Conservation (phyloP, 1,140 invertebrate genomes). For the Contarinia nasturtii region DNA sequence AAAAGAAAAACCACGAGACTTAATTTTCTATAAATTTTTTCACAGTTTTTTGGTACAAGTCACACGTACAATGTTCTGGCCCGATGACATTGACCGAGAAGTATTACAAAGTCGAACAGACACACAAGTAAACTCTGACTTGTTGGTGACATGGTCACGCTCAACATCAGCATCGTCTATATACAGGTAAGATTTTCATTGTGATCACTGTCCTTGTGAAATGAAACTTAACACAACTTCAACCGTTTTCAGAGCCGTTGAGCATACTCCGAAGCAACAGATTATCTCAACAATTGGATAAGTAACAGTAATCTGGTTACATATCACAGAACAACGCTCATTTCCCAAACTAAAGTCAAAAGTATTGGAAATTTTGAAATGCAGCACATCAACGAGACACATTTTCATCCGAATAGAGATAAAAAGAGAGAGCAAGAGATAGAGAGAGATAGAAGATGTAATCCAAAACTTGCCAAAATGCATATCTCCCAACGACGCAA, state of each 20-base stretch:
- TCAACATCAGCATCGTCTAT: conserved; percentile 41
- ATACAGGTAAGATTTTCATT: conserved; percentile 30
- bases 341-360: too few relatives aligned
- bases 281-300: conserved; percentile 23
- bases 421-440: too few relatives aligned
- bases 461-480: too few relatives aligned
- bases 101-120: conserved; percentile 26
- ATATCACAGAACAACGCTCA: too few relatives aligned
- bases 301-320: background rate
- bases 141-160: conserved; percentile 42
- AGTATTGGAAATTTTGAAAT: too few relatives aligned
- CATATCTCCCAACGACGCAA: too few relatives aligned
- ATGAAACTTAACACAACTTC: background rate
- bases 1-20: too few relatives aligned
- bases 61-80: conserved; percentile 27
- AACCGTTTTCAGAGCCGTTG: conserved; percentile 22
- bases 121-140: conserved; percentile 33
- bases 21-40: too few relatives aligned
- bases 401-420: too few relatives aligned
- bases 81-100: conserved; percentile 32
- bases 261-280: conserved; percentile 31
- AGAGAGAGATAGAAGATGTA: too few relatives aligned
- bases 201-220: background rate
- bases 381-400: too few relatives aligned
- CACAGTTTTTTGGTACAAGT: conserved; percentile 27